Conservation (phyloP, 2,888 invertebrate species). For the Cephus runcator region DNA sequence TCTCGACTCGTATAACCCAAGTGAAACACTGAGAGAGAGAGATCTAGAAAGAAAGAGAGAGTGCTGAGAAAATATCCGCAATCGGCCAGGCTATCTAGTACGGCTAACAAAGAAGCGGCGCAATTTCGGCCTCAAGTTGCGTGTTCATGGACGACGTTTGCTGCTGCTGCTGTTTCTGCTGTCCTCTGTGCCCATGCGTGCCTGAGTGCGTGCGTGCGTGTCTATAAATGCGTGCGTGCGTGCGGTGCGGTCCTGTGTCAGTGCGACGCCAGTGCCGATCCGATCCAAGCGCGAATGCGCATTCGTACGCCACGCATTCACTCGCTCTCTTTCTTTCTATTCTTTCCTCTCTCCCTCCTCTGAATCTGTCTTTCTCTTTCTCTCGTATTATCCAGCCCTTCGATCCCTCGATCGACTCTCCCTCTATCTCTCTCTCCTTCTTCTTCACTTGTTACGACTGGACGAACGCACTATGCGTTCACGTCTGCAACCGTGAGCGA, state of each 20-base stretch:
- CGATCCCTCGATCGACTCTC: constrained; percentile 14
- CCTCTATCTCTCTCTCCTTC: neutral
- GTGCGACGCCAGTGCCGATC: constrained; percentile 29
- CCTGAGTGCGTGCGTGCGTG: constrained; percentile 11
- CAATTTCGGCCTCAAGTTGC: constrained; percentile 17
- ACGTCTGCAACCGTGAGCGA: constrained; percentile 5
- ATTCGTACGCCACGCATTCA: constrained; percentile 10
- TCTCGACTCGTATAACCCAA: neutral
- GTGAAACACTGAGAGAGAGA: neutral
- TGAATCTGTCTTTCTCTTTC: neutral
- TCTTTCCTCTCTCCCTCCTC: neutral
- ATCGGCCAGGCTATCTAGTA: neutral
- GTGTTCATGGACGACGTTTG: constrained; percentile 3
- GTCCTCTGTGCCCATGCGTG: constrained; percentile 10
- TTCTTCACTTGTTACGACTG: neutral
- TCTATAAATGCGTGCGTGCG: constrained; percentile 6
- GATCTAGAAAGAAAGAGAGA: constrained; percentile 1
- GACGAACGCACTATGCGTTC: constrained; percentile 17
- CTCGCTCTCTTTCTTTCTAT: constrained; percentile 13
- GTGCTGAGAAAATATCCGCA: neutral
- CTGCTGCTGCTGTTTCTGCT: neutral
- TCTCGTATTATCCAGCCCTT: neutral
- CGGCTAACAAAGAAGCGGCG: constrained; percentile 21
- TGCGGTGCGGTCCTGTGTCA: constrained; percentile 5
- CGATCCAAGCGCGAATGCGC: constrained; percentile 21